Conservation (phyloP, 2,888 invertebrate genomes). For the Theristus sp. region DNA sequence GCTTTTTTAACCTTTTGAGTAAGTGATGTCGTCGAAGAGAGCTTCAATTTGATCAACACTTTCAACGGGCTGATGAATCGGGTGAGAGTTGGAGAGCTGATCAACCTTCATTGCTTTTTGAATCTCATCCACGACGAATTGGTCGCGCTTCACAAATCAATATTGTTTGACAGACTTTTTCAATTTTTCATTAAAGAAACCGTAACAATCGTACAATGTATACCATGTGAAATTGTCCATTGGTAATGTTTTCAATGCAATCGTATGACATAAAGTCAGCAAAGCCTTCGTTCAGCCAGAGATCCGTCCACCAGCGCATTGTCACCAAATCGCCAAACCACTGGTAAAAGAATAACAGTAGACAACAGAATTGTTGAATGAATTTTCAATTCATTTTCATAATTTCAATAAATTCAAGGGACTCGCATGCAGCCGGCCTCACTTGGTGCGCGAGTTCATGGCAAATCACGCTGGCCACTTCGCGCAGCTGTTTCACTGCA, state of each 20-base stretch:
- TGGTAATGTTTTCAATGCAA: background rate
- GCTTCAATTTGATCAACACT: background rate
- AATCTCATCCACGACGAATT: background rate
- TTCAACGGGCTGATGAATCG: background rate
- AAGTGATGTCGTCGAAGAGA: background rate
- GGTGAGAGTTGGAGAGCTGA: background rate
- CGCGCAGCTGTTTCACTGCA: slow-evolving; percentile 53
- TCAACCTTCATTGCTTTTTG: background rate
- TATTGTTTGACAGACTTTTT: too few species aligned
- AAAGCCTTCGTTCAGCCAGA: slow-evolving; percentile 21
- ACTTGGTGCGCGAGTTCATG: slow-evolving; percentile 80
- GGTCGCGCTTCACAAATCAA: background rate
- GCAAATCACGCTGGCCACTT: slow-evolving; percentile 56
- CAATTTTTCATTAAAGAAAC: background rate
- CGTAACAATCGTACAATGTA: background rate
- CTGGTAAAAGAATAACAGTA: slow-evolving; percentile 6
- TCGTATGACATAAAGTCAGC: slow-evolving; percentile 13
- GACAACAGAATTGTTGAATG: too few species aligned
- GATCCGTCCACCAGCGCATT: slow-evolving; percentile 15
- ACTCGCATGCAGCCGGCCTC: too few species aligned
- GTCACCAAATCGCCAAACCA: slow-evolving; percentile 18
- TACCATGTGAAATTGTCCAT: background rate
- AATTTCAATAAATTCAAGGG: too few species aligned
- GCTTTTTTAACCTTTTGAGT: background rate
- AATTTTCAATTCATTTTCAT: too few species aligned